Evolutionary conservation across 2,888 invertebrate species (phyloP).

Genomic region (Dusona sp.): DNA sequence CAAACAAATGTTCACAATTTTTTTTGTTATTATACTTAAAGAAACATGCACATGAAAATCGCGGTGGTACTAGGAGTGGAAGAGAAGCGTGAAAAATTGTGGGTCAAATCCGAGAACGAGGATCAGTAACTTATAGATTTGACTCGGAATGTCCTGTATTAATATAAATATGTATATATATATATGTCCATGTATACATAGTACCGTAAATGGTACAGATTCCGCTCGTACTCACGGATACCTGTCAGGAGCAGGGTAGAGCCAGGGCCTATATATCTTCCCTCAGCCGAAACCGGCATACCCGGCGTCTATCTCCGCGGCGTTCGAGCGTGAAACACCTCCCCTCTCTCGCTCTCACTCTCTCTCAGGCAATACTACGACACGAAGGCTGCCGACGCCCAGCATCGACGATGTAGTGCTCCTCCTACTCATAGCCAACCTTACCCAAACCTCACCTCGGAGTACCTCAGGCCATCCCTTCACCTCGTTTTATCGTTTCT

Average conservation of each 20-base stretch:
- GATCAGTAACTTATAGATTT: constrained; percentile 42
- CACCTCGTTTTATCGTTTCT: constrained; percentile 22
- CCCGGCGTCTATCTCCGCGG: constrained; percentile 68
- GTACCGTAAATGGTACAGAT: constrained; percentile 63
- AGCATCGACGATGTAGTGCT: constrained; percentile 47
- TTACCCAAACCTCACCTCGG: constrained; percentile 40
- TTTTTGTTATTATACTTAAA: not conserved
- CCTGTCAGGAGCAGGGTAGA: constrained; percentile 76
- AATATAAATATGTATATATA: constrained; percentile 31
- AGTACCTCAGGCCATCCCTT: constrained; percentile 30
- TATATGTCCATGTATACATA: constrained; percentile 41
- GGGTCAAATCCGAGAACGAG: constrained; percentile 4
- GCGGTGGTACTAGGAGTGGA: not conserved
- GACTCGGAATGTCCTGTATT: constrained; percentile 10
- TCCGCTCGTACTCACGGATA: constrained; percentile 70
- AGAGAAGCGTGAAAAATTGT: constrained; percentile 10
- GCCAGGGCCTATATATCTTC: constrained; percentile 68
- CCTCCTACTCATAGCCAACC: constrained; percentile 29
- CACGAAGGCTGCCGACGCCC: constrained; percentile 57
- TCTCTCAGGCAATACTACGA: constrained; percentile 45
- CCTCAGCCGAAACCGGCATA: constrained; percentile 67
- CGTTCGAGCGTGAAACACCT: constrained; percentile 69
- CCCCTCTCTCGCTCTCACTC: constrained; percentile 33
- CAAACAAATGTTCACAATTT: no score
- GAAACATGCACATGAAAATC: not conserved